phyloP scores from a whole-genome alignment of 2,113 vertebrate genomes.

The Cinclus mexicanus region DNA sequence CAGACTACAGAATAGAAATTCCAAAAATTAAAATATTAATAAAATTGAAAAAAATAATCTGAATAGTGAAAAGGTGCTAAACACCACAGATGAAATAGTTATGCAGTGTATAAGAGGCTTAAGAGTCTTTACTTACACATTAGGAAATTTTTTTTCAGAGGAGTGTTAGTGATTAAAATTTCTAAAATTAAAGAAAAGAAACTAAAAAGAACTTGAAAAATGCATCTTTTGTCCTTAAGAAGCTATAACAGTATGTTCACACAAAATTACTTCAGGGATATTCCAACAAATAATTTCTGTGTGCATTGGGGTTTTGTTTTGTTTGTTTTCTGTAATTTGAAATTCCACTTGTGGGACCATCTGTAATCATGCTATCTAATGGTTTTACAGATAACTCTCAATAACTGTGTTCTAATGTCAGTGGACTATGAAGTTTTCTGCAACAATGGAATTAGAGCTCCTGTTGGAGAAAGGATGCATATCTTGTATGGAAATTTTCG shows the following conservation, averaged over 20 bases:
- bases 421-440: background rate
- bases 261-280: background rate
- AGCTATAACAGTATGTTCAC: background rate
- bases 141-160: background rate
- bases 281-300: background rate
- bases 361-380: background rate
- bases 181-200: background rate
- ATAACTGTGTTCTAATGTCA: background rate
- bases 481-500: background rate
- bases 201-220: background rate
- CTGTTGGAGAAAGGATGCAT: background rate
- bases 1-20: background rate
- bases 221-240: background rate
- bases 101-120: background rate
- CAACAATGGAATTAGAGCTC: background rate
- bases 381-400: background rate
- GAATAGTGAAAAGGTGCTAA: background rate
- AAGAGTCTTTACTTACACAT: background rate
- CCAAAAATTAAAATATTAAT: background rate
- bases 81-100: background rate
- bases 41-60: background rate
- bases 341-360: background rate
- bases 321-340: background rate
- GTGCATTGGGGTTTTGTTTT: background rate
- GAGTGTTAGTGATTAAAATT: background rate